Conservation (phyloP, 64 coral and sea anemone species). For the Orbicella faveolata region DNA sequence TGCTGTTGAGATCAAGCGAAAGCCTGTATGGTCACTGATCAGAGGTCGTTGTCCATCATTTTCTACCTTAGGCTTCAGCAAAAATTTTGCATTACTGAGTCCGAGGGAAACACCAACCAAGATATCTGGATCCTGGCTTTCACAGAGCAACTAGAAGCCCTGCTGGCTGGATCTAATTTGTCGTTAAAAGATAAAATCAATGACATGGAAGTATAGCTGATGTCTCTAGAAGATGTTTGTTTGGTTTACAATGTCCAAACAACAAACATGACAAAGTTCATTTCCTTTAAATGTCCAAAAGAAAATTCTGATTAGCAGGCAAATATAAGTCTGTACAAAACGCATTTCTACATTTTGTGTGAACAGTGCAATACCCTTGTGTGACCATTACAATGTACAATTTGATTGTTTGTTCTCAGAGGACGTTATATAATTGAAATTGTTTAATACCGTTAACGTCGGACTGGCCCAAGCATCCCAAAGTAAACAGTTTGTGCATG, state of each 20-base stretch:
- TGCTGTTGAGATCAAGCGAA: slow-evolving; percentile 7
- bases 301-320: slow-evolving; percentile 22
- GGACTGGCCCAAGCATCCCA: not conserved
- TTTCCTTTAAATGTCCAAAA: slow-evolving; percentile 45
- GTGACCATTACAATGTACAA: not conserved
- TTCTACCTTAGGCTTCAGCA: slow-evolving; percentile 27
- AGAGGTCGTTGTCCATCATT: slow-evolving; percentile 2
- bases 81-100: slow-evolving; percentile 24
- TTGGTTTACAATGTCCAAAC: slow-evolving; percentile 43
- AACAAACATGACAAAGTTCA: not conserved
- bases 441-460: too few relatives aligned
- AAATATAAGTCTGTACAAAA: slow-evolving; percentile 20
- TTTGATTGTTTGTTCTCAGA: too few relatives aligned
- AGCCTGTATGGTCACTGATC: slow-evolving; percentile 5
- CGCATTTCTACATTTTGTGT: slow-evolving; percentile 40
- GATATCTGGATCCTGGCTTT: slow-evolving; percentile 51
- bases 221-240: slow-evolving; percentile 20
- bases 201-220: not conserved
- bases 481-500: slow-evolving; percentile 42
- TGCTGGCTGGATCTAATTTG: slow-evolving; percentile 22
- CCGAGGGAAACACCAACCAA: slow-evolving; percentile 8
- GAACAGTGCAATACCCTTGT: slow-evolving; percentile 28
- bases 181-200: not conserved
- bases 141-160: slow-evolving; percentile 22
- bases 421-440: too few relatives aligned